Conservation (phyloP, 2,888 invertebrate genomes). For the Limenitis camilla region DNA sequence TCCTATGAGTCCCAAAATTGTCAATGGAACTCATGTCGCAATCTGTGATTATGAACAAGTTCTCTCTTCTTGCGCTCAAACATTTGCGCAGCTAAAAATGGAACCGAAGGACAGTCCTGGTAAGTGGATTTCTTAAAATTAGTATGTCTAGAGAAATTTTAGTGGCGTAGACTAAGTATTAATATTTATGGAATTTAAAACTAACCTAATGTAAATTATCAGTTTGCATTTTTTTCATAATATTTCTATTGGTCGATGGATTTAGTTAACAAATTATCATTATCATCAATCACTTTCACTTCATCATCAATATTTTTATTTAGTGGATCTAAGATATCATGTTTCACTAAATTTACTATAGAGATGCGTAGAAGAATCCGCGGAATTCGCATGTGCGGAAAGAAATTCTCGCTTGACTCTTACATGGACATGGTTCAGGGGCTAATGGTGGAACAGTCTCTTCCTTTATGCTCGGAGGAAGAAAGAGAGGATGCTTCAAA, state of each 20-base stretch:
- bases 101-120: conserved; percentile 86
- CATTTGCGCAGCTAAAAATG: conserved; percentile 80
- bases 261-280: no score
- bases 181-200: no score
- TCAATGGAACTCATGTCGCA: conserved; percentile 94
- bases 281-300: no score
- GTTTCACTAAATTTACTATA: conserved; percentile 31
- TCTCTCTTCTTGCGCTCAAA: conserved; percentile 81
- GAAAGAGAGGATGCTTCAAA: conserved; percentile 64
- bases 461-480: conserved; percentile 72
- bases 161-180: no score
- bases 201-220: no score
- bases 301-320: neutral
- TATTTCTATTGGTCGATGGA: no score
- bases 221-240: no score
- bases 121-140: no score
- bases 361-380: conserved; percentile 90
- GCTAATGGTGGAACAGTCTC: conserved; percentile 71
- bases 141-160: no score
- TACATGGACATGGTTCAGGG: conserved; percentile 92
- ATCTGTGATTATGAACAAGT: conserved; percentile 88
- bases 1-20: conserved; percentile 97
- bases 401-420: conserved; percentile 93
- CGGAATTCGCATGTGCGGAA: conserved; percentile 91
- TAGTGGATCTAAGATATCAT: conserved; percentile 2